Base-by-base conservation (phyloP, 2,888 invertebrate species). In the Napeogenes sylphis region DNA sequence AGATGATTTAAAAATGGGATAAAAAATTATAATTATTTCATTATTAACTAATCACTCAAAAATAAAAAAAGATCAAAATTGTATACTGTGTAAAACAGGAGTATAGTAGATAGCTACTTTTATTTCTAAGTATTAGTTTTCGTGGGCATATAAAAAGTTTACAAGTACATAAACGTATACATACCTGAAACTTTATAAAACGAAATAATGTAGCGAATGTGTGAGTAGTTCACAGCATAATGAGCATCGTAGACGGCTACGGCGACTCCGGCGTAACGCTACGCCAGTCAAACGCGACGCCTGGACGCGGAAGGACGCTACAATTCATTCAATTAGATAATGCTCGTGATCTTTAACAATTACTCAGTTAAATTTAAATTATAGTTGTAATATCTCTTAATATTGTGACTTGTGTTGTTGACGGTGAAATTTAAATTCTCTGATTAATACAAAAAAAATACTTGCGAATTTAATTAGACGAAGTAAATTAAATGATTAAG, bases 171-270 rank as follows among this genome's bases (percentile, higher is more conserved):
- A 21, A 21, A 21, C 21, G 77, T 81, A 81, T 76, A 72, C 73
- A 67, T 71, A 63, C 55, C 51, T 63, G 73, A 72, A 76, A 79
- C 80, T 81, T 82, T 83, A 83, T 84, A 83, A 83, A 80, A 80
- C 79, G 77, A 79, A 82, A 83, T 83, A 81, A 82, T 81, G 78
- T 80, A 78, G 79, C 75, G 74, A 78, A 77, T 76, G 76, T 76
- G 77, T 71, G 67, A 61, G 74, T 75, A 71, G 73, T 75, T 10
- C 12, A 42, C 2, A 10, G 42, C 71, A 73, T 82, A 71, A 84
- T 82, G 80, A 82, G 80, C 81, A 80, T 78, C 80, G 77, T 78
- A 63, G 56, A 63, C 54, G 54, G 58, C 79, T 77, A 73, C 59
- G 62, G 64, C 58, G 56, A 55, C 59, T 56, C 42, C 59, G 51